Conservation (phyloP, 2,797 vertebrate genomes). For the Etheostoma nigrum region DNA sequence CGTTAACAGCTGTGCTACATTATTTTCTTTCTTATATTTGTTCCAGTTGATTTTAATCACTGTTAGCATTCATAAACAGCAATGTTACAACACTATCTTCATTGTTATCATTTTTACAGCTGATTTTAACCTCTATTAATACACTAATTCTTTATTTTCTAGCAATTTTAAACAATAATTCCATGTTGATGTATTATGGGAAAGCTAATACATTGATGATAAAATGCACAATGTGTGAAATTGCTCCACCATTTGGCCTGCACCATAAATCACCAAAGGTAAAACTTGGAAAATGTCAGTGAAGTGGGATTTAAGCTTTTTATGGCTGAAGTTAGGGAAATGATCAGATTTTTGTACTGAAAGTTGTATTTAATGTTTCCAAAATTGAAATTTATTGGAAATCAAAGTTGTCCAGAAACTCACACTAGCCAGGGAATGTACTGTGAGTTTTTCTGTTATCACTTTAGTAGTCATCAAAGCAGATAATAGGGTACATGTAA, state of each 20-base stretch:
- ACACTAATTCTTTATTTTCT: conserved; percentile 18
- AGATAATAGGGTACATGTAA: conserved; percentile 13
- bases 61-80: too few relatives aligned
- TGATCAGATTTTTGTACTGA: conserved; percentile 47
- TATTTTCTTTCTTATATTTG: conserved; percentile 21
- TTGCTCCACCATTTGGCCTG: conserved; percentile 55
- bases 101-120: conserved; percentile 27
- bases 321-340: conserved; percentile 54
- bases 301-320: conserved; percentile 67
- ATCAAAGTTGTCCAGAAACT: conserved; percentile 20
- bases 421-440: conserved; percentile 14
- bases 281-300: conserved; percentile 63
- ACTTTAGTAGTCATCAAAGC: conserved; percentile 18
- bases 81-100: neutral
- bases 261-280: conserved; percentile 65
- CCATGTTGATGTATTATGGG: conserved; percentile 37
- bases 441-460: conserved; percentile 30
- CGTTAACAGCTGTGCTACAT: conserved; percentile 7
- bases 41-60: neutral
- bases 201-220: conserved; percentile 56
- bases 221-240: conserved; percentile 66
- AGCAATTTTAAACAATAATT: conserved; percentile 25
- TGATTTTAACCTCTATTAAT: conserved; percentile 37
- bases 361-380: conserved; percentile 39
- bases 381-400: conserved; percentile 35